Evolutionary conservation across 2,113 vertebrate genomes (phyloP).

Genomic region (Eira barbara): DNA sequence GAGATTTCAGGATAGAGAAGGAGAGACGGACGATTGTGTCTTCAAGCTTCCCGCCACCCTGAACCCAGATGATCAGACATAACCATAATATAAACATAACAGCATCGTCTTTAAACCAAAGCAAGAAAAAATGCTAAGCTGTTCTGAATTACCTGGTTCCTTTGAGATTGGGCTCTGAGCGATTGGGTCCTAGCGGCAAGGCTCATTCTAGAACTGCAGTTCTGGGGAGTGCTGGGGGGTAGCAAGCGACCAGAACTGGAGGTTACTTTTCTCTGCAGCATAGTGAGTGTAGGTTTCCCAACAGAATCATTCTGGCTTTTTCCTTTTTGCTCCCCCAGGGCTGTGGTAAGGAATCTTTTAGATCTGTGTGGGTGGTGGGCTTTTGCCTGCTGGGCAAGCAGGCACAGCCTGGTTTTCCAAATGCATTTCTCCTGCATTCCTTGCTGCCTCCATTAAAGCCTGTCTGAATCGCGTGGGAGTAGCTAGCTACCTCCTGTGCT

Average conservation of each 20-base stretch:
- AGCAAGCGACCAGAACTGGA: background rate
- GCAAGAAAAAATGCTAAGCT: slow-evolving; percentile 7
- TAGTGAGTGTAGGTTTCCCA: background rate
- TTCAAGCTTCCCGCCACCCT: background rate
- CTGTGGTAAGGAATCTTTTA: background rate
- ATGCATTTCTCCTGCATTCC: background rate
- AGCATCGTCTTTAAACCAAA: background rate
- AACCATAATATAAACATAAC: background rate
- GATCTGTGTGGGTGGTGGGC: slow-evolving; percentile 4
- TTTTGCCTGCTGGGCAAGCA: background rate
- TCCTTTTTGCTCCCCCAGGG: background rate
- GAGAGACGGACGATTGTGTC: background rate
- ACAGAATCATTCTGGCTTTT: background rate
- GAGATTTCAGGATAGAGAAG: background rate
- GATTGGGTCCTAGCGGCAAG: background rate
- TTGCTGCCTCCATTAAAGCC: background rate
- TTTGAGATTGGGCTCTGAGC: background rate
- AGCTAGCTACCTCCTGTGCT: background rate
- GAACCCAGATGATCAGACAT: slow-evolving; percentile 7
- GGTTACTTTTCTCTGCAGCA: background rate
- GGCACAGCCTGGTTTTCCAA: background rate
- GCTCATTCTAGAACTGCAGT: background rate
- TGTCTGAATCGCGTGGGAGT: background rate
- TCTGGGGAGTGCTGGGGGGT: background rate
- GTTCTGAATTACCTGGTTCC: slow-evolving; percentile 36